Base-by-base conservation (phyloP, 2,888 invertebrate genomes). In the Drosophila fungiperda region DNA sequence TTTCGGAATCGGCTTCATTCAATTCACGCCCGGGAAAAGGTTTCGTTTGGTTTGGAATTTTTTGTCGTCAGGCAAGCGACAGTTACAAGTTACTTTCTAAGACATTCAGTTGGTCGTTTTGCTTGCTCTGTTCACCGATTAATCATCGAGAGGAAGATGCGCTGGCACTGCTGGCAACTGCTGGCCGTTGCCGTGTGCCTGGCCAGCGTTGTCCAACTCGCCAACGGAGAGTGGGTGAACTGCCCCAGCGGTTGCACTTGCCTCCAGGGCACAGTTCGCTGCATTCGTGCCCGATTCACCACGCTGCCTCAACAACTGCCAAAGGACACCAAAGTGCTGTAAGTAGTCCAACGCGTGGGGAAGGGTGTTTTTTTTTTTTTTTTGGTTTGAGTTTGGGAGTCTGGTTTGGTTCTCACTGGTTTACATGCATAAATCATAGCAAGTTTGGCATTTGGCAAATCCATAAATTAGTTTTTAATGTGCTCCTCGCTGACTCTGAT, bases 231-330 rank as follows among this genome's bases (percentile, higher is more conserved):
- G 57, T 68, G 73, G 67, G 49, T 58, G 63, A 63, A 77, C 33
- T 93, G 93, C 60, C 93, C 93, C 55, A 68, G 82, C 36, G 92
- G 87, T 60, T 93, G 93, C 83, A 90, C 76, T 65, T 93, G 93
- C 81, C 75, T 86, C 60, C 89, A 91, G 57, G 87, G 86, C 57
- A 91, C 88, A 20, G 92, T 92, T 26, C 91, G 92, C 63, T 93
- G 93, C 80, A 89, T 93, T 67, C 91, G 91, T 40, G 82, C 89
- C 33, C 90, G 90, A 33, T 85, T 92, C 50, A 87, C 85, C 40
- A 63, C 81, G 54, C 71, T 92, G 74, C 87, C 93, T 49, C 89
- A 79, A 71, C 89, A 80, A 70, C 82, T 93, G 74, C 92, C 93
- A 59, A 78, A 74, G 80, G 92, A 93, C 66, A 92, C 92, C 23